Conservation (phyloP, 2,888 invertebrate genomes). For the Stomorhina lunata region DNA sequence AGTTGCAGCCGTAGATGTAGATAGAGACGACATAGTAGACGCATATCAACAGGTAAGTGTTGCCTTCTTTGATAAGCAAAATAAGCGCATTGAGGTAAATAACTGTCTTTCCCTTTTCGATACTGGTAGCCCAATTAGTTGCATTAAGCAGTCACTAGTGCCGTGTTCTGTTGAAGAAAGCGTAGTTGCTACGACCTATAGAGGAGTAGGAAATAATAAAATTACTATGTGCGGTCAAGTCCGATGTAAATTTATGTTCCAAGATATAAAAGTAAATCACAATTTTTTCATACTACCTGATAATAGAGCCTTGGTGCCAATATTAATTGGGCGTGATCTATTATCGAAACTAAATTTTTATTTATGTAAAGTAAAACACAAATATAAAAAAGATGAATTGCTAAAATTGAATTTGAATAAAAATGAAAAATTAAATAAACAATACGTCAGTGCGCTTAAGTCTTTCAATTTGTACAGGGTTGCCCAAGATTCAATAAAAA, state of each 20-base stretch:
- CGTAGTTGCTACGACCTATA: neutral
- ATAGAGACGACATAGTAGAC: neutral
- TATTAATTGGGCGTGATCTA: slow-evolving; percentile 10
- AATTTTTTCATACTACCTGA: slow-evolving; percentile 13
- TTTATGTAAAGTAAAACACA: slow-evolving; percentile 6
- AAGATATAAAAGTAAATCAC: slow-evolving; percentile 11
- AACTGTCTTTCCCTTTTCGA: slow-evolving; percentile 29
- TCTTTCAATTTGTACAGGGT: too few relatives aligned
- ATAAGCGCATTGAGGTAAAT: slow-evolving; percentile 30
- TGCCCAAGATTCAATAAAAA: too few relatives aligned
- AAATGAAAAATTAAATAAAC: too few relatives aligned
- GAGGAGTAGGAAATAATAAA: slow-evolving; percentile 19
- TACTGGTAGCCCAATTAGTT: slow-evolving; percentile 19
- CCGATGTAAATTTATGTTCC: too few relatives aligned
- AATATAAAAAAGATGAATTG: neutral
- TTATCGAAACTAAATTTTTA: slow-evolving; percentile 13
- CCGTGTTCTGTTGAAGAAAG: slow-evolving; percentile 26
- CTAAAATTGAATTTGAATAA: too few relatives aligned
- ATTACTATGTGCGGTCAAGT: too few relatives aligned
- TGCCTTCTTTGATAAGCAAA: neutral
- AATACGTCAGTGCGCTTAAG: too few relatives aligned
- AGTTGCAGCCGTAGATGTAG: neutral
- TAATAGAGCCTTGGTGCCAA: neutral
- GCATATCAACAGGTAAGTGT: slow-evolving; percentile 31
- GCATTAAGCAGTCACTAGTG: slow-evolving; percentile 31